Percentiles rank a stretch among this genome's conserved stretches.
phyloP scores from a whole-genome alignment of 2,113 vertebrate species.

The Semnornis frantzii region DNA sequence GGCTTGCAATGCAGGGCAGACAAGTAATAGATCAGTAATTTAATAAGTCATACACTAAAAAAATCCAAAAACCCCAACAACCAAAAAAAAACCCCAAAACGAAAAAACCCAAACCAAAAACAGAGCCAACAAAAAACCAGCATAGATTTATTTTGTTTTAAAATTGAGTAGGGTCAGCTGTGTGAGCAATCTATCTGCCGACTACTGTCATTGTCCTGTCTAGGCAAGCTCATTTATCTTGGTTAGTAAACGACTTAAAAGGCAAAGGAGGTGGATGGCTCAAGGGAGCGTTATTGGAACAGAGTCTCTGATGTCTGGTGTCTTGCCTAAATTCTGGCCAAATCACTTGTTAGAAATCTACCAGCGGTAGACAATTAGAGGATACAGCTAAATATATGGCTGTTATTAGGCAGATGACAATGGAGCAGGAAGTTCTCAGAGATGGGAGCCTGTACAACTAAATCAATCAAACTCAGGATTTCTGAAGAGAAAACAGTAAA shows the following conservation, averaged over 20 bases:
- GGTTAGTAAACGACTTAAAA: constrained; percentile 54
- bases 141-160: constrained; percentile 53
- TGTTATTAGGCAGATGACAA: constrained; percentile 1
- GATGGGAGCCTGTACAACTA: not conserved
- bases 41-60: constrained; percentile 23
- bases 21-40: constrained; percentile 41
- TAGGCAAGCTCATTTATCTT: constrained; percentile 58
- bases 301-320: not conserved
- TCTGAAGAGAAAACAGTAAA: not conserved
- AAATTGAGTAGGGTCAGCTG: constrained; percentile 30
- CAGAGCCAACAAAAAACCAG: not conserved
- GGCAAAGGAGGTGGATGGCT: constrained; percentile 21
- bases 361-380: not conserved
- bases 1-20: constrained; percentile 23
- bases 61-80: too few relatives aligned
- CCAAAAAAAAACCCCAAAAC: too few relatives aligned
- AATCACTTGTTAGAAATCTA: not conserved
- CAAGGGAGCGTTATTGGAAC: constrained; percentile 26
- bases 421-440: not conserved
- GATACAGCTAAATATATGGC: not conserved
- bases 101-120: too few relatives aligned
- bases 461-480: not conserved
- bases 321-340: constrained; percentile 9
- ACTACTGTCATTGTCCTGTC: constrained; percentile 39
- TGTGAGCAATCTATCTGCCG: constrained; percentile 45